These are phyloP conservation scores for Drosophila simulans DNA, from an alignment of 1,140 invertebrate species.

Conservation along the genomic window DNA sequence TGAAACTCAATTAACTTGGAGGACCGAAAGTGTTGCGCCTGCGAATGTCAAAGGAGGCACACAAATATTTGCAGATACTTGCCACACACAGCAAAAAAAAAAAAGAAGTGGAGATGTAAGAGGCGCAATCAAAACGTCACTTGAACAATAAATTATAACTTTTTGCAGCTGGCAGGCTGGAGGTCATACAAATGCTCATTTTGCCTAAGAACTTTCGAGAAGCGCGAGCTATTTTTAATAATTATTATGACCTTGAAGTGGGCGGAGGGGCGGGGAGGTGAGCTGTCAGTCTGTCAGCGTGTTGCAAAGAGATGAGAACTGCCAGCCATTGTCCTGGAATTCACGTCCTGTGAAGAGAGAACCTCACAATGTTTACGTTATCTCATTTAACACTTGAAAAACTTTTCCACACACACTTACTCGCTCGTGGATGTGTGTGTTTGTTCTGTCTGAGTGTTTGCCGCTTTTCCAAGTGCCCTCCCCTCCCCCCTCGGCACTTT, in stretches of 20 bases:
- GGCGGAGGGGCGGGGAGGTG: neutral
- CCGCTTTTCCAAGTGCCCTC: slow-evolving; percentile 35
- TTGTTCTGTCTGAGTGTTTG: slow-evolving; percentile 35
- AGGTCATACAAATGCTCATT: slow-evolving; percentile 28
- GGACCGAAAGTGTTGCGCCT: slow-evolving; percentile 43
- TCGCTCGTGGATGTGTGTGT: neutral
- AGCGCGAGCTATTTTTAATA: slow-evolving; percentile 68
- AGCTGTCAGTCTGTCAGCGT: slow-evolving; percentile 59
- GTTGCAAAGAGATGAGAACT: slow-evolving; percentile 26
- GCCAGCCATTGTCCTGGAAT: slow-evolving; percentile 39
- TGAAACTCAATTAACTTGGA: slow-evolving; percentile 70
- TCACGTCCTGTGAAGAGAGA: slow-evolving; percentile 5
- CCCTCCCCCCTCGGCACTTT: neutral
- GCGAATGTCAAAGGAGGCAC: slow-evolving; percentile 54
- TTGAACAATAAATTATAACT: slow-evolving; percentile 66
- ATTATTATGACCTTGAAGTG: slow-evolving; percentile 55
- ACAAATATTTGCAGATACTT: slow-evolving; percentile 71
- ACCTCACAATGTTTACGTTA: slow-evolving; percentile 71
- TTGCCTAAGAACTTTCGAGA: slow-evolving; percentile 50
- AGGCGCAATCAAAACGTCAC: slow-evolving; percentile 72
- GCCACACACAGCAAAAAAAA: slow-evolving; percentile 1
- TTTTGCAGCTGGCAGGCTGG: neutral
- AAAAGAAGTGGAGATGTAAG: neutral
- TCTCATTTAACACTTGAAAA: slow-evolving; percentile 82
- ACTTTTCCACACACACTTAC: slow-evolving; percentile 54